Evolutionary conservation across 2,797 vertebrate species (phyloP).

Genomic region (Sternarchorhynchus goeldii): DNA sequence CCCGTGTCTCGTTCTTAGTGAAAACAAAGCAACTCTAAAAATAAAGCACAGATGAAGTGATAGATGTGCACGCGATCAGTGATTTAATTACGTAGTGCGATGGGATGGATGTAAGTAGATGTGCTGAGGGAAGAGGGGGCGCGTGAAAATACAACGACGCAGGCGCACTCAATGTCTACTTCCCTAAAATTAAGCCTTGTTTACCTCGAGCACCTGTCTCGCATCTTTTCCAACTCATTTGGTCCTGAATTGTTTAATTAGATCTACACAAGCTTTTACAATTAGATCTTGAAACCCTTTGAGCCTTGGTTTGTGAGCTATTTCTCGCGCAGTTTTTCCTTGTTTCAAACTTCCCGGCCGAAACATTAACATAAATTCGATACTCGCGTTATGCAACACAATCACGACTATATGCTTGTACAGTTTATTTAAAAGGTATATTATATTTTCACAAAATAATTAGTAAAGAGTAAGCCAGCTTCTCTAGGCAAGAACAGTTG

Average conservation of each 20-base stretch:
- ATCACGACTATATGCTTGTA: background rate
- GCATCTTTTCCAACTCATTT: conserved; percentile 46
- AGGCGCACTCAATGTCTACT: conserved; percentile 27
- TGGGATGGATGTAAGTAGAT: conserved; percentile 38
- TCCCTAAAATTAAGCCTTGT: conserved; percentile 56
- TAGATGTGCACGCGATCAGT: conserved; percentile 40
- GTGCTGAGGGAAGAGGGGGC: conserved; percentile 15
- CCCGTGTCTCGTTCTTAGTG: background rate
- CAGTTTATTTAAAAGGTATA: conserved; percentile 21
- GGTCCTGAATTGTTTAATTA: conserved; percentile 14
- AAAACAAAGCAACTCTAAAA: conserved; percentile 23
- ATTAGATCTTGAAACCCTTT: background rate
- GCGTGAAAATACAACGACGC: conserved; percentile 37
- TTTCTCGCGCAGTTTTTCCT: background rate
- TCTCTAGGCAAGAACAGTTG: conserved; percentile 12
- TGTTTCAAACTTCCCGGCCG: background rate
- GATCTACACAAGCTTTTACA: background rate
- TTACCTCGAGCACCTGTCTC: conserved; percentile 60
- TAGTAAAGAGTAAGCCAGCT: conserved; percentile 21
- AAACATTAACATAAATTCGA: too few relatives aligned
- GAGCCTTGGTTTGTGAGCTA: background rate
- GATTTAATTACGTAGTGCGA: conserved; percentile 41
- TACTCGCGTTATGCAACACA: background rate
- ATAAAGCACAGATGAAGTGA: conserved; percentile 17
- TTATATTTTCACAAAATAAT: conserved; percentile 27